Percentiles rank a stretch among this genome's conserved stretches.
phyloP scores from a whole-genome alignment of 2,113 vertebrate species.

The Ia io region DNA sequence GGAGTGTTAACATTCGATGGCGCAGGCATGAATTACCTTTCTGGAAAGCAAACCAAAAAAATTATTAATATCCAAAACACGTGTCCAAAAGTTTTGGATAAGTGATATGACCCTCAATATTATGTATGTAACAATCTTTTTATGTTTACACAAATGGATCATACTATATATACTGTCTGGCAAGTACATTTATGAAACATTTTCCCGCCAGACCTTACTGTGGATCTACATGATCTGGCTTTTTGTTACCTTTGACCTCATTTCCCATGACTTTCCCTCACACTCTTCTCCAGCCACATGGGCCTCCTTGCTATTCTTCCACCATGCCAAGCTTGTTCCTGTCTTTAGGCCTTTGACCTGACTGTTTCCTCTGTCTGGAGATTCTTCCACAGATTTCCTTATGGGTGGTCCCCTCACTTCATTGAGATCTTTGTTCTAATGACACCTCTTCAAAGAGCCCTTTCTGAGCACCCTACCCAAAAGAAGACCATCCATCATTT shows the following conservation, averaged over 20 bases:
- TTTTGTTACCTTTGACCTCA: background rate
- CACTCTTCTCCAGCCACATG: background rate
- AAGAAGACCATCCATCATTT: background rate
- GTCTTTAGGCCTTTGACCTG: background rate
- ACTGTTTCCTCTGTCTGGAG: background rate
- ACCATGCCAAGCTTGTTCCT: background rate
- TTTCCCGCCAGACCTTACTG: background rate
- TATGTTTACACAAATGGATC: background rate
- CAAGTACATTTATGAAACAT: background rate
- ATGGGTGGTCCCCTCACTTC: background rate
- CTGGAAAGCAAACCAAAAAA: background rate
- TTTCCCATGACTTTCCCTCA: background rate
- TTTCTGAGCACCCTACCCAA: background rate
- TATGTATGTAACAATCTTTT: background rate
- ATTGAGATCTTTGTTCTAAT: constrained; percentile 6
- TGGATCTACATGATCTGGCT: background rate
- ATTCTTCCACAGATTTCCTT: background rate
- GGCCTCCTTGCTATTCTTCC: background rate
- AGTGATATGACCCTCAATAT: background rate
- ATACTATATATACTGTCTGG: background rate
- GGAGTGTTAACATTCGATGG: background rate
- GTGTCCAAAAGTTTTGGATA: background rate
- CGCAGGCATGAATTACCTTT: background rate
- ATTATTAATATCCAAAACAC: background rate
- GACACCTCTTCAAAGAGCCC: background rate